phyloP scores from a whole-genome alignment of 2,888 invertebrate genomes.

The Tipula lateralis region DNA sequence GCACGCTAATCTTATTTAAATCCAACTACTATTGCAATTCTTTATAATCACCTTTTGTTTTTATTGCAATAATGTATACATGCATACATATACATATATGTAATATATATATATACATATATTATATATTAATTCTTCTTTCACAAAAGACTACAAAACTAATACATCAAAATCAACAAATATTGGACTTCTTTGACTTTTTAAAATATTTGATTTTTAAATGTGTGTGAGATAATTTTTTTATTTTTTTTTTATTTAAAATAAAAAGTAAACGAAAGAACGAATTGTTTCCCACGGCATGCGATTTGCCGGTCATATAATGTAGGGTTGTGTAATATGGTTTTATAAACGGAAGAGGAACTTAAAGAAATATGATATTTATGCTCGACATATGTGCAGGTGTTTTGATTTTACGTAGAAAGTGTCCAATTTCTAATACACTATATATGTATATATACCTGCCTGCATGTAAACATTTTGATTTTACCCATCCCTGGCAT shows the following conservation, averaged over 20 bases:
- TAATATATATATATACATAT: neutral
- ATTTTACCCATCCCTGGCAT: slow-evolving; percentile 12
- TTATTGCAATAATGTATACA: neutral
- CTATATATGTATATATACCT: neutral
- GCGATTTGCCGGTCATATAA: slow-evolving; percentile 51
- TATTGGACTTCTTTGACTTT: slow-evolving; percentile 27
- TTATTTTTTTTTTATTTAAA: neutral
- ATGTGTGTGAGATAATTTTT: slow-evolving; percentile 19
- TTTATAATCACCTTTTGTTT: slow-evolving; percentile 24
- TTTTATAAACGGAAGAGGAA: neutral
- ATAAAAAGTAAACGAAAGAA: slow-evolving; percentile 37
- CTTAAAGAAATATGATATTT: neutral
- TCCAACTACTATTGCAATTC: neutral
- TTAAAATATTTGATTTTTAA: slow-evolving; percentile 25
- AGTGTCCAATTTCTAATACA: neutral
- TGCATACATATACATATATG: neutral
- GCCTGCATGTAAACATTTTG: neutral
- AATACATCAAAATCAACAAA: neutral
- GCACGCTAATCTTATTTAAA: neutral
- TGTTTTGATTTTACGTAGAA: neutral
- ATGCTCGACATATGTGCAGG: neutral
- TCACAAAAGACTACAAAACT: neutral
- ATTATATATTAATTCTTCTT: neutral
- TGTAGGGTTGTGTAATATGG: slow-evolving; percentile 26
- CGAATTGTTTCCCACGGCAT: slow-evolving; percentile 53